Evolutionary conservation across 2,888 invertebrate species (phyloP), one percentile per base, ranked within the genome.

Genomic region (Drosophila melanosoma): DNA sequence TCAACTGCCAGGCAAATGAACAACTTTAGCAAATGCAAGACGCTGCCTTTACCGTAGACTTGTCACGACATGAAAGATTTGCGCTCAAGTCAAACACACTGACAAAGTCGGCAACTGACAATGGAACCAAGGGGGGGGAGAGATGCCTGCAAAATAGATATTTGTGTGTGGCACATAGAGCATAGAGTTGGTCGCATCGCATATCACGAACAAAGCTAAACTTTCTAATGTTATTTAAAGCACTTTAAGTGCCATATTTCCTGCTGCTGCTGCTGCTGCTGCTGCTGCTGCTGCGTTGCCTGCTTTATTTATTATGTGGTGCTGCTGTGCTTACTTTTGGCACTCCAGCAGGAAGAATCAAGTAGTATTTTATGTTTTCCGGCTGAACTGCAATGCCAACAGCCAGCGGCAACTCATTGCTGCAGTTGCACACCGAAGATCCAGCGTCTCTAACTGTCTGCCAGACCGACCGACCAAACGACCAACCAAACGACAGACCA

Each of bases 331-430:
- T 84, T 87, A 89, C 89, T 85, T 85, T 85, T 89, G 85, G 85
- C 85, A 85, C 88, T 85, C 74, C 80, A 76, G 76, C 87, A 88
- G 87, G 87, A 87, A 87, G 89, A 87, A 90, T 87, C 90, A 87
- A 87, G 87, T 89, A 87, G 90, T 87, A 88, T 87, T 90, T 90
- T 87, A 88, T 90, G 87, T 83, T 90, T 87, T 86, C 90, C 89
- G 90, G 89, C 87, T 90, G 89, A 88, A 81, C 83, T 87, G 90
- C 86, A 83, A 77, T 82, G 85, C 87, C 89, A 89, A 89, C 87
- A 89, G 87, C 80, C 73, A 80, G 69, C 71, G 71, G 84, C 76
- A 80, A 66, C 70, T 62, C 74, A 79, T 70, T 70, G 82, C 84
- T 56, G 78, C 81, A 57, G 69, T 69, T 52, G 64, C 64, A 64